Conservation (phyloP, 2,113 vertebrate species). For the Python bivittatus region DNA sequence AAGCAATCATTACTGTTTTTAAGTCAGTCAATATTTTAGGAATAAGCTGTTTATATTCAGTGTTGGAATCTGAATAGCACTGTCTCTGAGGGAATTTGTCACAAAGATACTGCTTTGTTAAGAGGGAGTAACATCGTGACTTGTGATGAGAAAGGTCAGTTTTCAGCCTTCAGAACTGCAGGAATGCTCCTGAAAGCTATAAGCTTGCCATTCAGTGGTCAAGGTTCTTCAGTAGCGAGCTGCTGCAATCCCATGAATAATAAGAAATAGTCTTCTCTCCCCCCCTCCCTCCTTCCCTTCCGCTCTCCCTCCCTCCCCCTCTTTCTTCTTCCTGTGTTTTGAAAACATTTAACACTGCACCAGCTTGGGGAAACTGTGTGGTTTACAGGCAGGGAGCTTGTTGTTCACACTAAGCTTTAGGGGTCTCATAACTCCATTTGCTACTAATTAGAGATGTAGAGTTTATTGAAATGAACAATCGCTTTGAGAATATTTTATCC, state of each 20-base stretch:
- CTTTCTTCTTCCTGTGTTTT: neutral
- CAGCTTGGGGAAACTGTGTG: neutral
- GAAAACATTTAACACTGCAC: conserved; percentile 12
- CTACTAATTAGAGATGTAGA: conserved; percentile 31
- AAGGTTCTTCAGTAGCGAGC: neutral
- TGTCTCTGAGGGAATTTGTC: conserved; percentile 14
- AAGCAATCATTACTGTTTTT: conserved; percentile 43
- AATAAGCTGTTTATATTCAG: conserved; percentile 30
- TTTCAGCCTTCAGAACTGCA: neutral
- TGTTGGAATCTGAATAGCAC: conserved; percentile 22
- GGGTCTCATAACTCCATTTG: conserved; percentile 23
- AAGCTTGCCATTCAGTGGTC: neutral
- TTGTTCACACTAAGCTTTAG: conserved; percentile 1
- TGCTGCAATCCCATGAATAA: neutral
- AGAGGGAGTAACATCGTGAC: neutral
- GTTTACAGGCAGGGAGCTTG: conserved; percentile 17
- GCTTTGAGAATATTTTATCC: conserved; percentile 36
- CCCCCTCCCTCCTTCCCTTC: neutral
- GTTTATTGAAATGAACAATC: conserved; percentile 31
- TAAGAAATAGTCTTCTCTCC: neutral
- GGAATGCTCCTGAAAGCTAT: neutral
- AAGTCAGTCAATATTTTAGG: conserved; percentile 2
- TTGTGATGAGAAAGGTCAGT: conserved; percentile 20
- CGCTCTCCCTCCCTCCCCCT: too few species aligned
- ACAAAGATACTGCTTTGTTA: neutral